These are phyloP conservation scores for Hystrix cristata DNA, from an alignment of 2,113 vertebrate genomes.

Conservation along the genomic window DNA sequence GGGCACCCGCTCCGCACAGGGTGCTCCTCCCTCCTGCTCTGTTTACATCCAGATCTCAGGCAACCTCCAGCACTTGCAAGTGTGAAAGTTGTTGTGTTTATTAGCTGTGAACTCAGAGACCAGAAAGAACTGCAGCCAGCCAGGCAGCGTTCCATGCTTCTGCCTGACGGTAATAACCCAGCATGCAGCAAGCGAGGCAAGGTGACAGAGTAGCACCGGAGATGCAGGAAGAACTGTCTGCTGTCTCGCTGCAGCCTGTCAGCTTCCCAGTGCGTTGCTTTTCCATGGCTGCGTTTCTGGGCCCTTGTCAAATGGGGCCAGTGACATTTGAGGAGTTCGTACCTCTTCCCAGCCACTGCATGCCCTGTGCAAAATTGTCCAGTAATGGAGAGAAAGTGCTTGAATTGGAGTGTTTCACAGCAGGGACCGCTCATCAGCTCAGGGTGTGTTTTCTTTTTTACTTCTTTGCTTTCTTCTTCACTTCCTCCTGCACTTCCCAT, in stretches of 20 bases:
- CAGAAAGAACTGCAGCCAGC: neutral
- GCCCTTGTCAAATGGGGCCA: neutral
- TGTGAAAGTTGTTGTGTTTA: slow-evolving; percentile 32
- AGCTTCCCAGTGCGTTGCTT: neutral
- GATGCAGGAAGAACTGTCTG: neutral
- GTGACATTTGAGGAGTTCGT: neutral
- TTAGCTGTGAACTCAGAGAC: slow-evolving; percentile 23
- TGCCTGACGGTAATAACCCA: neutral
- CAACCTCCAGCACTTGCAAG: neutral
- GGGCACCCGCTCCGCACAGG: neutral
- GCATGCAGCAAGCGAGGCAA: neutral
- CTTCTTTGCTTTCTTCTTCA: neutral
- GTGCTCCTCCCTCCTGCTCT: neutral
- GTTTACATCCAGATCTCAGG: neutral
- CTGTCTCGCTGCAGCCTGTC: neutral
- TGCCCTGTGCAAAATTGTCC: neutral
- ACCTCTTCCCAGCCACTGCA: neutral
- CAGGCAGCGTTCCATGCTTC: neutral
- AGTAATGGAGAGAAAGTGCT: neutral
- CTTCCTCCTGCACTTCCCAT: neutral
- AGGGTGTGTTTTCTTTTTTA: slow-evolving; percentile 11
- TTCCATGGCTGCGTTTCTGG: neutral
- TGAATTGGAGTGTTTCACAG: neutral
- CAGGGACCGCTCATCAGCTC: neutral
- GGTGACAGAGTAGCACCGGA: neutral